Evolutionary conservation across 2,888 invertebrate genomes (phyloP).

Genomic region (Hyposoter didymator): DNA sequence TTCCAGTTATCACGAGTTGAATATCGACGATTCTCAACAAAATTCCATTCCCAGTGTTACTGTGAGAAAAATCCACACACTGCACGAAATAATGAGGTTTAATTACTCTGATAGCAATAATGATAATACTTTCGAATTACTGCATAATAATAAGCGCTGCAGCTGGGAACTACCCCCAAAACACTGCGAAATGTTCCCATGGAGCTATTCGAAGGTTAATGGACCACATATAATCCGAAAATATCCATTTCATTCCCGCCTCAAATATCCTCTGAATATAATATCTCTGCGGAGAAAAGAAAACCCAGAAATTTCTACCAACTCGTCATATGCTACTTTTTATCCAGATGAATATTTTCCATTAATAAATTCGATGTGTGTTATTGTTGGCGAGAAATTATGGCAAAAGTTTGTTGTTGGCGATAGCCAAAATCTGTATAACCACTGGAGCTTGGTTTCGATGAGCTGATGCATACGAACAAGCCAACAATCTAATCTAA

Average conservation of each 20-base stretch:
- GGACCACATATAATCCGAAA: neutral
- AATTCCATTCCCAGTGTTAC: no score
- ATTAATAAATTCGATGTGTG: no score
- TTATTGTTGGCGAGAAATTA: no score
- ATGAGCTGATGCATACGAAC: neutral
- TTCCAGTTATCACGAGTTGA: neutral
- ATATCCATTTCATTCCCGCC: no score
- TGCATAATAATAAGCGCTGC: neutral
- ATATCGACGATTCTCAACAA: no score
- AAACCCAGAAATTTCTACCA: no score
- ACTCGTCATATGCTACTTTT: no score
- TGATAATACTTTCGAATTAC: slow-evolving; percentile 3
- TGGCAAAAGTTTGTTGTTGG: no score
- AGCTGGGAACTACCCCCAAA: neutral
- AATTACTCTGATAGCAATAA: slow-evolving; percentile 5
- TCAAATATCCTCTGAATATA: no score
- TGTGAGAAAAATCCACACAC: neutral
- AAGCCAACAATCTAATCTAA: neutral
- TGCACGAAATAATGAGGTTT: neutral
- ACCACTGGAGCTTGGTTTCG: neutral
- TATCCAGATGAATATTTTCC: no score
- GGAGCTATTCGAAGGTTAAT: neutral
- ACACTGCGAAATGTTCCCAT: neutral
- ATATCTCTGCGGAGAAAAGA: no score
- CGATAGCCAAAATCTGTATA: neutral